These are phyloP conservation scores for Oxyruncus cristatus DNA, from an alignment of 2,113 vertebrate genomes.

Conservation along the genomic window DNA sequence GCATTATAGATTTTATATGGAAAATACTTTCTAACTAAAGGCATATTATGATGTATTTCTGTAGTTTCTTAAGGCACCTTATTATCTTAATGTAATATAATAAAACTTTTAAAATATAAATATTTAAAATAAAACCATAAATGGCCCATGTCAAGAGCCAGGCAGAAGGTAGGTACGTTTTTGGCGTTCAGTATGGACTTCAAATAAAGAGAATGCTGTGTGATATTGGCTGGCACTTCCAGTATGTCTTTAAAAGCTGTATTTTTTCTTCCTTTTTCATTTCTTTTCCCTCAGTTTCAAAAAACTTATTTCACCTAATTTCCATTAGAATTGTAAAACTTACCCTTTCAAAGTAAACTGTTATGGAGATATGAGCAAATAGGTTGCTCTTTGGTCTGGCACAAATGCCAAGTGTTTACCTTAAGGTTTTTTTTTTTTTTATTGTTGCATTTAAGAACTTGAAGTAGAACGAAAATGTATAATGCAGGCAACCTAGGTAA, in stretches of 20 bases:
- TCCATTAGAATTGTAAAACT: neutral
- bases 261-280: neutral
- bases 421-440: neutral
- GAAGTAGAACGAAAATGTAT: neutral
- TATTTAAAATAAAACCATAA: too few relatives aligned
- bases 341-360: neutral
- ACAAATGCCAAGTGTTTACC: neutral
- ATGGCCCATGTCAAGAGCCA: accelerated
- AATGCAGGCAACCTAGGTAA: neutral
- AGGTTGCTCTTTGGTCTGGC: neutral
- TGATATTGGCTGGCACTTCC: neutral
- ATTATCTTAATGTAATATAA: neutral
- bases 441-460: neutral
- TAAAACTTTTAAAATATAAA: too few relatives aligned
- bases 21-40: neutral
- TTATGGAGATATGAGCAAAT: neutral
- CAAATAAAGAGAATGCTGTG: neutral
- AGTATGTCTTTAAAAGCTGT: neutral
- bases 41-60: neutral
- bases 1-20: neutral
- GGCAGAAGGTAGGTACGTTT: accelerated
- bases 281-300: neutral
- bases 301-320: neutral
- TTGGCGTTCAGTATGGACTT: neutral
- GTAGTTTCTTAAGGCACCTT: neutral